Conservation (phyloP, 2,888 invertebrate species). For the Eueremaeus valkanovi region DNA sequence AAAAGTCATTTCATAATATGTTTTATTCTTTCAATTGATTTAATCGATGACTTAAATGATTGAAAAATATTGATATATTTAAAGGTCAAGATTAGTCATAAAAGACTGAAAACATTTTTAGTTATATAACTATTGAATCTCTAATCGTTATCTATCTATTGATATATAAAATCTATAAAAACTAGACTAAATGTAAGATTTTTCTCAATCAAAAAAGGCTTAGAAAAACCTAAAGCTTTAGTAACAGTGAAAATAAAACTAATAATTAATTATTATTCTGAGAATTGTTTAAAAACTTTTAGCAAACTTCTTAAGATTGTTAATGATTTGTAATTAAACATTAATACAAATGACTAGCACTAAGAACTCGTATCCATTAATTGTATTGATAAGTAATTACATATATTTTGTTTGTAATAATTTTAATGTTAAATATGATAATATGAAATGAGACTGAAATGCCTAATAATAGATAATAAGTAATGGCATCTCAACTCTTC, state of each 20-base stretch:
- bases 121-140: no score
- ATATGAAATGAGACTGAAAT: neutral
- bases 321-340: neutral
- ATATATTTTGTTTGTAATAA: no score
- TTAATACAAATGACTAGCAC: neutral
- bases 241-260: neutral
- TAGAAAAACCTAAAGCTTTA: no score
- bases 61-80: neutral
- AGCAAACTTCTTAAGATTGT: neutral
- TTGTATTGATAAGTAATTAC: neutral
- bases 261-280: neutral
- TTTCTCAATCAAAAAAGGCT: no score
- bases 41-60: neutral
- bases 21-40: neutral
- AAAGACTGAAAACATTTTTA: neutral
- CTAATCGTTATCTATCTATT: no score
- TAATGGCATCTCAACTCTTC: neutral
- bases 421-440: neutral
- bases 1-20: neutral
- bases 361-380: slow-evolving; percentile 1
- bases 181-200: no score
- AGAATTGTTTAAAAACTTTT: neutral
- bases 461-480: neutral
- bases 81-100: slow-evolving; percentile 11
- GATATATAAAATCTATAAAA: no score